Conservation (phyloP, 1,140 invertebrate species). For the Calliphora vicina region DNA sequence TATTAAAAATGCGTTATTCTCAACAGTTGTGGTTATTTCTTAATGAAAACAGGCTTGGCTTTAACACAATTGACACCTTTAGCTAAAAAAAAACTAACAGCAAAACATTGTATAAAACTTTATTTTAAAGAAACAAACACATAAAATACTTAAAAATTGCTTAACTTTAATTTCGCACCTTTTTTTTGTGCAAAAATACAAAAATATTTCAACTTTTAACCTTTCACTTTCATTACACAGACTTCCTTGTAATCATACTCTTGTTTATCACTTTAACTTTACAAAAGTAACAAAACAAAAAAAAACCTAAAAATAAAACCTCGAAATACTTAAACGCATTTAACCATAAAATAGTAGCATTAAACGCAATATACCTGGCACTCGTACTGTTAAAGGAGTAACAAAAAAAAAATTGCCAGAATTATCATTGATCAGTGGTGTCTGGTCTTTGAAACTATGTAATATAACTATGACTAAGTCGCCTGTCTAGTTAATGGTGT, state of each 20-base stretch:
- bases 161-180: slow-evolving; percentile 17
- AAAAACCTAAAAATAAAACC: background rate
- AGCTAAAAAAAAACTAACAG: background rate
- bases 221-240: slow-evolving; percentile 7
- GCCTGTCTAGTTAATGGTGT: slow-evolving; percentile 2
- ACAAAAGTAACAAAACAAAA: background rate
- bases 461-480: slow-evolving; percentile 5
- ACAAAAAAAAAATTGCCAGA: background rate
- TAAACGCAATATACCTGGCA: slow-evolving; percentile 21
- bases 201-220: slow-evolving; percentile 1
- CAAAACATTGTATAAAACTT: background rate
- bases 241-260: slow-evolving; percentile 11
- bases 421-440: slow-evolving; percentile 26
- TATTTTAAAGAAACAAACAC: background rate
- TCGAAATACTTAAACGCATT: slow-evolving; percentile 1
- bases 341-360: slow-evolving; percentile 22
- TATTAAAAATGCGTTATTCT: slow-evolving; percentile 5
- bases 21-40: background rate
- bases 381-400: background rate
- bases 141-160: slow-evolving; percentile 4
- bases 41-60: background rate
- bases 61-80: background rate
- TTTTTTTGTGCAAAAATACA: background rate
- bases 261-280: slow-evolving; percentile 28
- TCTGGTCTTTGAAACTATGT: background rate